A percentile compares a stretch with the other conserved stretches of the same genome.
phyloP scores from a whole-genome alignment of 1,140 invertebrate species.

The Drosophila watanabei region DNA sequence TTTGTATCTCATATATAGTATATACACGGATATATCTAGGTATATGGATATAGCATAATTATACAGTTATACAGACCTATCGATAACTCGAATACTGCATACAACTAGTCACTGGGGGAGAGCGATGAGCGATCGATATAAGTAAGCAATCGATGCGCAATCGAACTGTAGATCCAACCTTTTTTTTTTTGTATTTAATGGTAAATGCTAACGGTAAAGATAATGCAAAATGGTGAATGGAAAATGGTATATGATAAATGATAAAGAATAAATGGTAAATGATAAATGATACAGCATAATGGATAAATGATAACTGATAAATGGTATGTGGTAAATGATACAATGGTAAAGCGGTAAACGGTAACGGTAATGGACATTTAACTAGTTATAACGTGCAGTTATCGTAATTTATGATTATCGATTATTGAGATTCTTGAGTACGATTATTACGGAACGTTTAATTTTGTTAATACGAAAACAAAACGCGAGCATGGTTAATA shows the following conservation, averaged over 20 bases:
- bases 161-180: constrained; percentile 34
- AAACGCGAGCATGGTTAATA: constrained; percentile 85
- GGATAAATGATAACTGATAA: constrained; percentile 7
- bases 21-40: constrained; percentile 56
- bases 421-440: constrained; percentile 56
- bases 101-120: constrained; percentile 46
- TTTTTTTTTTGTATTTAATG: constrained; percentile 51
- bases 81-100: constrained; percentile 41
- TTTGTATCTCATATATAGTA: constrained; percentile 50
- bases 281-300: constrained; percentile 4
- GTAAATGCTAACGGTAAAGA: constrained; percentile 26
- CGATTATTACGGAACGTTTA: constrained; percentile 80
- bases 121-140: constrained; percentile 1
- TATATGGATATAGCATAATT: constrained; percentile 65
- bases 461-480: constrained; percentile 83
- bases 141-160: not conserved
- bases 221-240: constrained; percentile 10
- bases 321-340: constrained; percentile 33
- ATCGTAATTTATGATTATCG: constrained; percentile 70
- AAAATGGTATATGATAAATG: constrained; percentile 5
- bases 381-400: constrained; percentile 66
- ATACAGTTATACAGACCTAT: constrained; percentile 56
- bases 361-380: constrained; percentile 59
- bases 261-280: constrained; percentile 9
- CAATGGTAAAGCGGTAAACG: constrained; percentile 26